Conservation (phyloP, 2,888 invertebrate genomes). For the Macrophya alboannulata region DNA sequence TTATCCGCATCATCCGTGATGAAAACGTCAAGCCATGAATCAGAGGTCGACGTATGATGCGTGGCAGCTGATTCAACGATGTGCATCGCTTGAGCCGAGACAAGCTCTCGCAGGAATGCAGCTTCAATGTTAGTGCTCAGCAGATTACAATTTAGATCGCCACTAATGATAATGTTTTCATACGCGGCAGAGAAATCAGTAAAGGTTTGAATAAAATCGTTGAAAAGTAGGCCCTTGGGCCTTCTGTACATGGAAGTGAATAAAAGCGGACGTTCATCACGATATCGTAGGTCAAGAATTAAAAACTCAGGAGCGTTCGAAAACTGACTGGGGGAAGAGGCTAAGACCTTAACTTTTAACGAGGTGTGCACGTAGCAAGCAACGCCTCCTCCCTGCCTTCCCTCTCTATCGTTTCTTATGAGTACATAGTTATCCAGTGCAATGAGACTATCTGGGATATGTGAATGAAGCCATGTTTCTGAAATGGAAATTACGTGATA, state of each 20-base stretch:
- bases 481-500: slow-evolving; percentile 34
- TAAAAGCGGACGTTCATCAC: background rate
- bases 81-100: too few relatives aligned
- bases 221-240: background rate
- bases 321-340: background rate
- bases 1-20: too few relatives aligned
- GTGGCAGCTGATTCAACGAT: too few relatives aligned
- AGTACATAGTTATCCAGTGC: background rate
- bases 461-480: slow-evolving; percentile 35
- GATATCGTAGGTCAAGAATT: background rate
- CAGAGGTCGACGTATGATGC: too few relatives aligned
- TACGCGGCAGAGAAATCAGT: background rate
- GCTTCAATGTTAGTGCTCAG: too few relatives aligned
- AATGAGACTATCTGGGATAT: background rate
- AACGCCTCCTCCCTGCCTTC: too few relatives aligned
- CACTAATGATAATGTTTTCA: background rate
- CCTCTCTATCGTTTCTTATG: too few relatives aligned
- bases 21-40: too few relatives aligned
- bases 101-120: too few relatives aligned
- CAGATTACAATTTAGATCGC: background rate
- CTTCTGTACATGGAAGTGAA: background rate
- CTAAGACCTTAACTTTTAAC: too few relatives aligned
- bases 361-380: too few relatives aligned
- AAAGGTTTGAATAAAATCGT: background rate
- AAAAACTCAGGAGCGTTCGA: background rate